Evolutionary conservation across 1,140 invertebrate species (phyloP), one percentile per base, ranked within the genome.

Genomic region (Drosophila bocki): DNA sequence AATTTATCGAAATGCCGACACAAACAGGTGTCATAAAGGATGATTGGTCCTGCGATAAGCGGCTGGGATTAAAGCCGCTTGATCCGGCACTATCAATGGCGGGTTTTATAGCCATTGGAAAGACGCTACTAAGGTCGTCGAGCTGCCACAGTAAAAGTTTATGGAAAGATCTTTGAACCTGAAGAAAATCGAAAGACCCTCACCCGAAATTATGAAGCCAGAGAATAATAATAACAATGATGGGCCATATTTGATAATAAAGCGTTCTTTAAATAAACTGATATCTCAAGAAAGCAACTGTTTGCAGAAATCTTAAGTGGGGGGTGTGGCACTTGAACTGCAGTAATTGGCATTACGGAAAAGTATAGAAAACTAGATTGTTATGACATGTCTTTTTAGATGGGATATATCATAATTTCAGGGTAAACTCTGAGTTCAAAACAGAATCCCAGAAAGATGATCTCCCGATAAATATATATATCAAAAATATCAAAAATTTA

Each of bases 31-130:
- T 22, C 17, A 19, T 57, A 62, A 57, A 29, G 35, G 33, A n/a
- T 39, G 33, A 62, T 56, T 56, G 59, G 59, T 62, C 47, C 59
- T 54, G 47, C 47, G 59, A 62, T 62, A 62, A 56, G 37, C 39
- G 32, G 9, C 11, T 53, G 19, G 67, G 67, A 68, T 68, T 70
- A 54, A 45, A 68, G 48, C 22, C 17, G 39, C 22, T n/a, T 67
- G 37, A 67, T 67, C 63, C 65, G 47, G 4, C 65, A 51, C 19
- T 69, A 65, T 67, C 65, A 65, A 29, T 17, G 22, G 3, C 17
- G 19, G 8, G n/a, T 22, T 65, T 50, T 41, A 26, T 8, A 8
- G 45, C 12, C 9, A 7, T 54, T 54, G 13, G 6, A 22, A 17
- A 22, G 33, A 54, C 51, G 12, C 51, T 9, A 3, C 33, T 32